Percentiles rank a stretch among this genome's conserved stretches.
These are phyloP conservation scores for Cichladusa arquata DNA, from an alignment of 2,113 vertebrate genomes.

Conservation along the genomic window DNA sequence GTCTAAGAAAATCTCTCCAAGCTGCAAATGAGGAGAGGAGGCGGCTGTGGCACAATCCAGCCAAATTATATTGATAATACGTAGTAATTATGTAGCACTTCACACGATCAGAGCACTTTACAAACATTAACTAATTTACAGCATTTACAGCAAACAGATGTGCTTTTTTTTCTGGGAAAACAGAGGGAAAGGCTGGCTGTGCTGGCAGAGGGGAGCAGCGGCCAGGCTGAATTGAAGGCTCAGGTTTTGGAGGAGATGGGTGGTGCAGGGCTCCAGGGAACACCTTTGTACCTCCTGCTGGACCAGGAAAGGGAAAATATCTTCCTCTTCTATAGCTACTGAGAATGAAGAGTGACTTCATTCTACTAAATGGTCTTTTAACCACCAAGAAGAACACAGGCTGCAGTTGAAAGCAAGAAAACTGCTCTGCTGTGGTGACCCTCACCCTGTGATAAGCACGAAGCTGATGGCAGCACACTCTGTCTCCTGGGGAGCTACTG, in stretches of 20 bases:
- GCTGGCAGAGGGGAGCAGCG: background rate
- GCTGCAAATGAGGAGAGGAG: background rate
- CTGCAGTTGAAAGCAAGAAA: background rate
- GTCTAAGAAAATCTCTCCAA: background rate
- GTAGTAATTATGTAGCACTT: slow-evolving; percentile 60
- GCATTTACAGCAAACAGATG: slow-evolving; percentile 62
- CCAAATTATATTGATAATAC: slow-evolving; percentile 61
- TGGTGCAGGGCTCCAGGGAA: background rate
- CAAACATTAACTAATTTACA: slow-evolving; percentile 70
- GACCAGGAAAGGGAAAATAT: background rate
- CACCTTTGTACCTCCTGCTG: background rate
- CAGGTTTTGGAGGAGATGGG: background rate
- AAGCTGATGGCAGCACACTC: background rate
- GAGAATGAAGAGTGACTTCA: background rate
- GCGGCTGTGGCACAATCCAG: slow-evolving; percentile 27
- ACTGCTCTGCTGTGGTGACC: background rate
- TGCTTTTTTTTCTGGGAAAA: background rate
- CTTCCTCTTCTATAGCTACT: background rate
- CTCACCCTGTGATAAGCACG: background rate
- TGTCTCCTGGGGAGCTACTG: background rate
- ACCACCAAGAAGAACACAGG: background rate
- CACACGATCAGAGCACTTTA: slow-evolving; percentile 62
- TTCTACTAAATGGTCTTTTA: background rate
- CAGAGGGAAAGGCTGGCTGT: background rate
- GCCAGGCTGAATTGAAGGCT: background rate